These are phyloP conservation scores for Isoperla grammatica DNA, from an alignment of 2,888 invertebrate species.

Conservation along the genomic window DNA sequence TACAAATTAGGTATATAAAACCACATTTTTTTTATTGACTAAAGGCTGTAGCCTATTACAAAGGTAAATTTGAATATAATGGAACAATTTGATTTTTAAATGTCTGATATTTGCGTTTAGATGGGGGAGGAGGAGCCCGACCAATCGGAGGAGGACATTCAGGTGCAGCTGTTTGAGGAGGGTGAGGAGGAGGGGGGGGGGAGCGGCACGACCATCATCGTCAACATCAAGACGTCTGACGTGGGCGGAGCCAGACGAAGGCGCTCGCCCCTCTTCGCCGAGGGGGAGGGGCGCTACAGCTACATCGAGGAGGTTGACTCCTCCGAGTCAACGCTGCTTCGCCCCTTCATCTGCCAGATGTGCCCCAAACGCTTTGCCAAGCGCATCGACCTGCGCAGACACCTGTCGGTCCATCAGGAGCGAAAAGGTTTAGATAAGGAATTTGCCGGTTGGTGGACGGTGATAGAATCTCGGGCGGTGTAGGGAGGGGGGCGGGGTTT, in stretches of 20 bases:
- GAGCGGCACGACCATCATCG: too few species aligned
- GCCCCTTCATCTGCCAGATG: conserved; percentile 51
- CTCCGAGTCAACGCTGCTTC: not conserved
- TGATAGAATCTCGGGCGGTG: too few species aligned
- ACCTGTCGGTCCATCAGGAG: conserved; percentile 55
- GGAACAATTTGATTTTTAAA: too few species aligned
- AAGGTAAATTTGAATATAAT: too few species aligned
- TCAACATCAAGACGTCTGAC: too few species aligned
- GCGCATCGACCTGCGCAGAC: conserved; percentile 54
- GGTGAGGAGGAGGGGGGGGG: not conserved
- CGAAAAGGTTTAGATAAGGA: conserved; percentile 38
- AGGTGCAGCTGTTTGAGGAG: conserved; percentile 35
- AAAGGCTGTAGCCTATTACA: too few species aligned
- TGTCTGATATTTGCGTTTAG: too few species aligned
- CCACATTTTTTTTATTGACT: too few species aligned
- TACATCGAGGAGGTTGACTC: not conserved
- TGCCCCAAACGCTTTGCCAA: conserved; percentile 60
- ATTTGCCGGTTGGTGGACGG: conserved; percentile 5
- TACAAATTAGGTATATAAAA: too few species aligned
- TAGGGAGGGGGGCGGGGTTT: too few species aligned
- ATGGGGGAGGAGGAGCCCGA: conserved; percentile 41
- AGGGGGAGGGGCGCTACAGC: not conserved
- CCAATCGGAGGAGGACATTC: conserved; percentile 42
- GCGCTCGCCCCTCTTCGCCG: not conserved
- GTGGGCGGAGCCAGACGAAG: not conserved